phyloP scores from a whole-genome alignment of 2,113 vertebrate species.

The Pseudopodoces humilis region DNA sequence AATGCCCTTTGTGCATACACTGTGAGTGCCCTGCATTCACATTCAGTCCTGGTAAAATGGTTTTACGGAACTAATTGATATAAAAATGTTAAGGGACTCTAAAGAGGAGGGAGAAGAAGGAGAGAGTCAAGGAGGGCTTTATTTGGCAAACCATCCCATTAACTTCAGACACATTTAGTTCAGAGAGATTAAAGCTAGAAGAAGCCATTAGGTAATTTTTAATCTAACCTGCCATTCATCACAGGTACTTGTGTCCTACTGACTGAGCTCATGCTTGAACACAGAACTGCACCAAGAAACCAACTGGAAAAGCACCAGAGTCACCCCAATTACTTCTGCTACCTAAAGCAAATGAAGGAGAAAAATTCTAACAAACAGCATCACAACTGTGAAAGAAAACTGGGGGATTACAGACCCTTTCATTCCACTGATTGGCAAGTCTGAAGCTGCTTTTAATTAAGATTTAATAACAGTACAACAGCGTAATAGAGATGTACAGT shows the following conservation, averaged over 20 bases:
- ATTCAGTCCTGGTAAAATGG: not conserved
- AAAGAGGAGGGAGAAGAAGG: not conserved
- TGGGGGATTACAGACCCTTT: not conserved
- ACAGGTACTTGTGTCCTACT: not conserved
- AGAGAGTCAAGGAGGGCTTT: not conserved
- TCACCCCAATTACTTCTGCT: not conserved
- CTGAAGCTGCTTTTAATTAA: slow-evolving; percentile 39
- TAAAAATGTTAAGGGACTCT: not conserved
- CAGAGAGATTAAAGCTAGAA: slow-evolving; percentile 23
- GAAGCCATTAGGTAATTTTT: slow-evolving; percentile 25
- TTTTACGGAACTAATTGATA: not conserved
- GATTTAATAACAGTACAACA: not conserved
- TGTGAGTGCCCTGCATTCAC: not conserved
- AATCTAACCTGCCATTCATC: slow-evolving; percentile 12
- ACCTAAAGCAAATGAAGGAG: not conserved
- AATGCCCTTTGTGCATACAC: not conserved
- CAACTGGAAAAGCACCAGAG: not conserved
- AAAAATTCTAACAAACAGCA: not conserved
- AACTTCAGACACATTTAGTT: not conserved
- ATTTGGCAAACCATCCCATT: slow-evolving; percentile 35
- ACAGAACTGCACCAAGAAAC: not conserved
- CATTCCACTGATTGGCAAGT: not conserved
- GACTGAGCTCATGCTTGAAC: not conserved
- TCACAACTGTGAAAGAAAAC: not conserved
- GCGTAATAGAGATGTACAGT: not conserved